Base-by-base conservation (phyloP, 2,797 vertebrate species). In the Scleropages formosus region DNA sequence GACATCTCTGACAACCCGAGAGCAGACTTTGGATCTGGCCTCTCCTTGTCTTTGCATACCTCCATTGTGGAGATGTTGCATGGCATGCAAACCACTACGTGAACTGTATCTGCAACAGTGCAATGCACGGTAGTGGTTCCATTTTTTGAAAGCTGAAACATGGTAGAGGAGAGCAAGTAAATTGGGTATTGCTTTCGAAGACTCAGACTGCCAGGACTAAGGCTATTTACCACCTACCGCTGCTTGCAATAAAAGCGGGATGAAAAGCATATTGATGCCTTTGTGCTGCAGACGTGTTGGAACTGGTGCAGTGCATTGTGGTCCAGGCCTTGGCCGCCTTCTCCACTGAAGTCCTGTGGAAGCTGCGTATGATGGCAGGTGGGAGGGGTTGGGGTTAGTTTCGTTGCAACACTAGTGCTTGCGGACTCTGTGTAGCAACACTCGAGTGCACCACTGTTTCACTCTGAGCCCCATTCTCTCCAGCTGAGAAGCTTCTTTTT, bases 301-400 rank as follows among this genome's bases (percentile, higher is more conserved):
- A 83, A 86, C 84, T 85, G 78, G 76, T 81, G 83, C 85, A 89
- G 79, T 85, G 88, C 88, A 84, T 82, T 85, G 87, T 87, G 86
- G 86, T 84, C 83, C 79, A 80, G 80, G 85, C 84, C 86, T 84
- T 79, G 78, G 78, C 31, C 39, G 31, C 31, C 31, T 39, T 39
- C 31, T 39, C 31, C 39, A 39, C 39, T 39, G 31, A 39, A 39
- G 31, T 39, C 31, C 31, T 6, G 31, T 70, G 74, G 72, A 39
- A 39, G 39, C 20, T 51, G 68, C 4, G 27, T 24, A 31, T 39
- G 44, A 26, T n/a, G n/a, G 1, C 10, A 47, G 24, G 46, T 15
- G 62, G 2, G 49, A n/a, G n/a, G 24, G 22, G 16, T 47, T 58
- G 1, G 15, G 13, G 68, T 70, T 22, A 12, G 20, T 70, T 9